Percentiles rank a stretch among this genome's conserved stretches.
phyloP scores from a whole-genome alignment of 2,797 vertebrate species.

The Gymnothorax javanicus region DNA sequence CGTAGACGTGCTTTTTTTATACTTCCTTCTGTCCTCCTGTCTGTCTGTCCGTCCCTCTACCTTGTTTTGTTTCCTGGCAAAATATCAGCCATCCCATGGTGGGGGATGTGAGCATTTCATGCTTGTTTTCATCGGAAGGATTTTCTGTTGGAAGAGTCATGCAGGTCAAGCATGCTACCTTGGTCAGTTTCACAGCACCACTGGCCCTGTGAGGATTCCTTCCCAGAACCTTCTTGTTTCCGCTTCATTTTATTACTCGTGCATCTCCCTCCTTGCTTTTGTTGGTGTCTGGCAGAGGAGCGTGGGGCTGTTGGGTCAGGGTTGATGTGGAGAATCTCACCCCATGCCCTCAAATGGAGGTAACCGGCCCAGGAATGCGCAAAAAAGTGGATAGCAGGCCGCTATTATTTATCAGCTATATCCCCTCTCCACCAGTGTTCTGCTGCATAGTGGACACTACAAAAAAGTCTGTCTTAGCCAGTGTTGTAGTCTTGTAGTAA shows the following conservation, averaged over 20 bases:
- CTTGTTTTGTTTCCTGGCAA: no score
- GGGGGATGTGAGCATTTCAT: no score
- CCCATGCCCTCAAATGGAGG: neutral
- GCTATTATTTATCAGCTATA: constrained; percentile 25
- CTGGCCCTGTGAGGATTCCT: neutral
- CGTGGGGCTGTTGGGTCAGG: neutral
- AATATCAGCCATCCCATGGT: no score
- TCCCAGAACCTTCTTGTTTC: neutral
- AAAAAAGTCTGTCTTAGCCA: no score
- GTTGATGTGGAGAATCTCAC: neutral
- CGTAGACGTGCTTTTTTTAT: no score
- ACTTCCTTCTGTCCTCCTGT: no score
- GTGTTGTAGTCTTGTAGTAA: no score
- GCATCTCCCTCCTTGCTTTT: neutral
- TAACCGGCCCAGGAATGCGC: neutral
- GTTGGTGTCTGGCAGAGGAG: neutral
- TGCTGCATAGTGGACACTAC: no score
- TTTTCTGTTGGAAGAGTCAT: neutral
- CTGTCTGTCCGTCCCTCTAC: no score
- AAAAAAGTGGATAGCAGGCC: neutral
- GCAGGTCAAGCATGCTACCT: neutral
- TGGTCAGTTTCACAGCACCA: neutral
- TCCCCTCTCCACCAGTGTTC: neutral
- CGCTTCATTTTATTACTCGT: no score
- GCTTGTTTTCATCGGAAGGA: no score